A percentile compares a stretch with the other conserved stretches of the same genome.
These are phyloP conservation scores for Raja brachyura DNA, from an alignment of 2,113 vertebrate species.

Conservation along the genomic window DNA sequence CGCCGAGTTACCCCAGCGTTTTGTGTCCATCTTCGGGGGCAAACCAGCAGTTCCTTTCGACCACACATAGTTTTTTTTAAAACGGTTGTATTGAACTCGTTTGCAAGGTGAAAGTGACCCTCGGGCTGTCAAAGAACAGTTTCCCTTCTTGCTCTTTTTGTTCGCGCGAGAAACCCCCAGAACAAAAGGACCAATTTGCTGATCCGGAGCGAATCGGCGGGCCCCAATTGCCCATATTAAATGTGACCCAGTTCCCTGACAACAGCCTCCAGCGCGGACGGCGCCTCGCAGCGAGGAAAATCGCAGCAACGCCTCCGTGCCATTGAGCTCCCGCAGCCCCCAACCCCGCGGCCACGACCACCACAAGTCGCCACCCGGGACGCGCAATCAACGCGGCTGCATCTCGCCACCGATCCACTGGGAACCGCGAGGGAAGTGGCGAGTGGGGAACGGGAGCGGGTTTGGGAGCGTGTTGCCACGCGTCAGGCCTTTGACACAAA, in stretches of 20 bases:
- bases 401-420: not conserved
- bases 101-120: too few species aligned
- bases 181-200: not conserved
- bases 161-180: not conserved
- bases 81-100: too few species aligned
- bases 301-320: not conserved
- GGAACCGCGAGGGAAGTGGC: too few species aligned
- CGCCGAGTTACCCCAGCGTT: too few species aligned
- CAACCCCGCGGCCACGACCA: not conserved
- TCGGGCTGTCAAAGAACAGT: not conserved
- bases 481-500: slow-evolving; percentile 24
- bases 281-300: slow-evolving; percentile 20
- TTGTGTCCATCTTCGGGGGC: too few species aligned
- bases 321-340: not conserved
- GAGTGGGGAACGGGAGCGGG: not conserved
- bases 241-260: not conserved
- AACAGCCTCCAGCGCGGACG: slow-evolving; percentile 18
- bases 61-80: too few species aligned
- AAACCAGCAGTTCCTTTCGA: too few species aligned
- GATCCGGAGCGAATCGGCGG: slow-evolving; percentile 5
- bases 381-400: not conserved
- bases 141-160: not conserved
- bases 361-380: not conserved
- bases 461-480: not conserved
- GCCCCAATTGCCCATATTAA: not conserved